phyloP scores from a whole-genome alignment of 2,113 vertebrate genomes.

The Rhabdornis inornatus region DNA sequence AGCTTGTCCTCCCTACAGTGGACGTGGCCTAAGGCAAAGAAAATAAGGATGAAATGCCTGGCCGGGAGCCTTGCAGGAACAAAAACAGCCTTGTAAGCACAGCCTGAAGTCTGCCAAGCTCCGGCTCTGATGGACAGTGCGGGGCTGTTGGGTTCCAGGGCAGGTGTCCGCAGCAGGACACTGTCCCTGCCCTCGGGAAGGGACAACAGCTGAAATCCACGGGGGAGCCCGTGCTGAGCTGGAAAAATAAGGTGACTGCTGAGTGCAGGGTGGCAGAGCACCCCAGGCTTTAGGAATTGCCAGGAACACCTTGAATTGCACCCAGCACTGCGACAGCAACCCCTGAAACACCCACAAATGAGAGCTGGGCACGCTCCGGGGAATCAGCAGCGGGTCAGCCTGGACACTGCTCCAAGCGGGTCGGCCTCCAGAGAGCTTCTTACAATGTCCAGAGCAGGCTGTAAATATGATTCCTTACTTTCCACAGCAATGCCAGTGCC shows the following conservation, averaged over 20 bases:
- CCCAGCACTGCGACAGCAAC: neutral
- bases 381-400: neutral
- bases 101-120: neutral
- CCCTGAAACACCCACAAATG: accelerated
- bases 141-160: neutral
- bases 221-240: neutral
- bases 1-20: neutral
- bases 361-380: neutral
- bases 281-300: neutral
- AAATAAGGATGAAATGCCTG: conserved; percentile 1
- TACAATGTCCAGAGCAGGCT: neutral
- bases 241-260: neutral
- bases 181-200: neutral
- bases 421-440: neutral
- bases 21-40: conserved; percentile 26
- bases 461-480: neutral
- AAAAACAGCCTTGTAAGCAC: conserved; percentile 26
- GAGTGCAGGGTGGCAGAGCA: neutral
- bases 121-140: neutral
- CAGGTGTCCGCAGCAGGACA: neutral
- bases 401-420: neutral
- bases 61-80: conserved; percentile 5
- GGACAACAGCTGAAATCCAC: neutral
- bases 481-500: neutral
- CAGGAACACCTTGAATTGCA: accelerated